Evolutionary conservation across 2,888 invertebrate genomes (phyloP).

Genomic region (Rotaria sp.): DNA sequence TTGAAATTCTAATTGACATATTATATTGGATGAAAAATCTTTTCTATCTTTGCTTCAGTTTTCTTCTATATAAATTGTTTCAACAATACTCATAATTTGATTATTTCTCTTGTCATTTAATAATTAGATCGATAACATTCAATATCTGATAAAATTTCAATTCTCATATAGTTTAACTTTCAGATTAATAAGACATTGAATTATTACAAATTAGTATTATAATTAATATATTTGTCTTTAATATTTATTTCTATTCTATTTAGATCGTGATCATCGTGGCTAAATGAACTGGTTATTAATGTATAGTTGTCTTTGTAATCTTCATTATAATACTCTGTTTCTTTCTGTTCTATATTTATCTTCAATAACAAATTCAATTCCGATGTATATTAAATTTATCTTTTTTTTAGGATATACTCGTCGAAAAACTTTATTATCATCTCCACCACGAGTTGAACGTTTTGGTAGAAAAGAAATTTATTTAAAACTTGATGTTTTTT

Average conservation of each 20-base stretch:
- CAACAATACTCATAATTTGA: too few species aligned
- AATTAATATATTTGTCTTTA: neutral
- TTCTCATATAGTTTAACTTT: neutral
- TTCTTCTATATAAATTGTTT: too few species aligned
- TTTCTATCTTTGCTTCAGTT: too few species aligned
- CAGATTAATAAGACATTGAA: neutral
- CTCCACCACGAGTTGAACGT: neutral
- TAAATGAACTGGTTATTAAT: neutral
- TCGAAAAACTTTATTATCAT: conserved; percentile 2
- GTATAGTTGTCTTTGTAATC: neutral
- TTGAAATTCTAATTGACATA: too few species aligned
- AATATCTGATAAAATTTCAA: too few species aligned
- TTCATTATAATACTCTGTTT: neutral
- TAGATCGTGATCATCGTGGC: neutral
- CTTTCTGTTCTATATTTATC: neutral
- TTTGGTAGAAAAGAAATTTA: neutral
- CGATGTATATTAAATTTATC: neutral
- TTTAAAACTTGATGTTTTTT: neutral
- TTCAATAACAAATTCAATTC: neutral
- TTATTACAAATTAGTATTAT: neutral
- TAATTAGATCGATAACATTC: too few species aligned
- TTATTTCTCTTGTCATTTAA: too few species aligned
- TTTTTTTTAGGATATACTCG: neutral
- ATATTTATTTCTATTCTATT: neutral
- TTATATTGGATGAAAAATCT: too few species aligned